Base-by-base conservation (phyloP, 1,140 invertebrate species). In the Halotydeus destructor region DNA sequence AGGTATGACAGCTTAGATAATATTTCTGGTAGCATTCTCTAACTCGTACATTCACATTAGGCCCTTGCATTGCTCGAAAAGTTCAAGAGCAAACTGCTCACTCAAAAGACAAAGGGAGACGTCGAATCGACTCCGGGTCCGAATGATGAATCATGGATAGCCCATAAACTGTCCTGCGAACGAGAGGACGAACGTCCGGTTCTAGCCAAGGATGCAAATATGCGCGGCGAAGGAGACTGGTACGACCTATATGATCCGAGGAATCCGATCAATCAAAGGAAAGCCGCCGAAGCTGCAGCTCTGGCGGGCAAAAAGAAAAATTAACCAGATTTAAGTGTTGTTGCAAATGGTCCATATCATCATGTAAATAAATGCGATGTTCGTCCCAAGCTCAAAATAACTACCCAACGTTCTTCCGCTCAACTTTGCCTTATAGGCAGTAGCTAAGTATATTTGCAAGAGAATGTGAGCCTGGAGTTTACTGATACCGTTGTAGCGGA, bases 201-300 rank as follows among this genome's bases (percentile, higher is more conserved):
- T 14, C 62, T 88, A 39, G 91, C 91, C 0, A 85, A 89, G 57
- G 93, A 98, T 68, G 91, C 91, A 0, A 94, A 83, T 51, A 80
- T 75, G 3, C 86, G 85, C 57, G 45, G 55, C 23, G 70, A 75
- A 41, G 77, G 85, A 52, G 86, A 96, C 57, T 88, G 89, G 80
- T 97, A 89, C 58, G 84, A 93, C 54, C 84, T 93, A 43, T 78
- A 78, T 54, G 88, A 96, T 65, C 91, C 93, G 0, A 65, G 89
- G 50, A 94, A 96, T 68, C 79, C 83, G 0, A 59, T 97, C 0
- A 94, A 84, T 50, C 72, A 85, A 56, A 64, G 88, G 45, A 81
- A 72, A 50, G 56, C 52, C 42, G 59, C 57, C 50, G 55, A 57
- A 32, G 8, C 8, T 28, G n/a, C n/a, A 11, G 27, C n/a, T 30